Conservation (phyloP, 2,888 invertebrate species). For the Adelphocoris suturalis region DNA sequence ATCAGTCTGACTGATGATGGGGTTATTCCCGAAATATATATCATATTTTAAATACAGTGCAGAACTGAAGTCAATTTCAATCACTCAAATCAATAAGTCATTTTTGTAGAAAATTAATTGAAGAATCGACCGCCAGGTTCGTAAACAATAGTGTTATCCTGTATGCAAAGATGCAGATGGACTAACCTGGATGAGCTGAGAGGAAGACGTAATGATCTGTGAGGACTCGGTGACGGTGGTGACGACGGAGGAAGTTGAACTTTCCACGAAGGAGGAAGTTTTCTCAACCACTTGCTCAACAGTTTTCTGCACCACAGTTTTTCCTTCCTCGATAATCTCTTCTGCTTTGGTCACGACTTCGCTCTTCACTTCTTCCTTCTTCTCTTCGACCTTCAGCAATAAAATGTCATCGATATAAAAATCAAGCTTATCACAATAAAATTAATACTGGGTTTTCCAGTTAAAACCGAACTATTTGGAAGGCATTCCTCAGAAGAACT, state of each 20-base stretch:
- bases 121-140: too few species aligned
- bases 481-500: too few species aligned
- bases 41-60: too few species aligned
- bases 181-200: slow-evolving; percentile 66
- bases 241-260: slow-evolving; percentile 55
- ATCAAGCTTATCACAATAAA: too few species aligned
- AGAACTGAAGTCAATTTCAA: too few species aligned
- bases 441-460: too few species aligned
- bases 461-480: too few species aligned
- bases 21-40: too few species aligned
- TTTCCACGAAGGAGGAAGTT: slow-evolving; percentile 58
- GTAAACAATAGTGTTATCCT: too few species aligned
- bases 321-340: slow-evolving; percentile 65
- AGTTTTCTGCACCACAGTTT: slow-evolving; percentile 58
- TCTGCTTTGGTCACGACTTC: slow-evolving; percentile 64
- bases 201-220: slow-evolving; percentile 56
- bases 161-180: background rate
- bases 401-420: background rate
- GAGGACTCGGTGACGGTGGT: slow-evolving; percentile 68
- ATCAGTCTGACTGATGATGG: too few species aligned
- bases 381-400: slow-evolving; percentile 60
- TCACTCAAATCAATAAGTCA: too few species aligned
- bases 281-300: slow-evolving; percentile 65
- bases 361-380: slow-evolving; percentile 63
- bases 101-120: too few species aligned